Conservation (phyloP, 2,888 invertebrate genomes). For the Oscheius myriophilus region DNA sequence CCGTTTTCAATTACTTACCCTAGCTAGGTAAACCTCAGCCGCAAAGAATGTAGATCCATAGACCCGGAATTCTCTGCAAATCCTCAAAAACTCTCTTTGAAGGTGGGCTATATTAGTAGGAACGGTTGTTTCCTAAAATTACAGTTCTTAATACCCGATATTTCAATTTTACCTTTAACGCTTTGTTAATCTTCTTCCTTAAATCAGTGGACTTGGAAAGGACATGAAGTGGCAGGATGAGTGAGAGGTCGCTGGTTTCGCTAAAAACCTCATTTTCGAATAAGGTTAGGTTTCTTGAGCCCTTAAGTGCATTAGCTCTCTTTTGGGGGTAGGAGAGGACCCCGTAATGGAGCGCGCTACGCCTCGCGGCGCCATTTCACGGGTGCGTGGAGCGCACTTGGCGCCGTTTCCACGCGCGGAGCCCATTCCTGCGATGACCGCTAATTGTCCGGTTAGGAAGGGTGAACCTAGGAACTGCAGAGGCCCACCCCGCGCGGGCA, state of each 20-base stretch:
- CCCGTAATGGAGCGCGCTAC: too few species aligned
- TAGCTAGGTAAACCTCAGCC: slow-evolving; percentile 24
- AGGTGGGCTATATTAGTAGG: slow-evolving; percentile 8
- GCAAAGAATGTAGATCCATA: slow-evolving; percentile 29
- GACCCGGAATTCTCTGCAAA: slow-evolving; percentile 18
- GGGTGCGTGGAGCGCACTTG: too few species aligned
- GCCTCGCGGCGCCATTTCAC: too few species aligned
- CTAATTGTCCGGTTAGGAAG: too few species aligned
- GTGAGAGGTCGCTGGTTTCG: slow-evolving; percentile 20
- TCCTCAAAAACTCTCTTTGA: slow-evolving; percentile 12
- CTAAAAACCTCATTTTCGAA: slow-evolving; percentile 4
- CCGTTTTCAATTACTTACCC: neutral
- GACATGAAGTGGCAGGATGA: slow-evolving; percentile 2
- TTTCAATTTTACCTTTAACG: neutral
- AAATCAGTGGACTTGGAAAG: slow-evolving; percentile 1
- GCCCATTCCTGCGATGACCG: too few species aligned
- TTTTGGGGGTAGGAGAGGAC: too few species aligned
- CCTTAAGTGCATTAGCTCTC: too few species aligned
- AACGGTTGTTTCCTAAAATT: neutral
- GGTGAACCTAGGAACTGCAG: too few species aligned
- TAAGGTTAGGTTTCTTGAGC: too few species aligned
- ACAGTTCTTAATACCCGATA: neutral
- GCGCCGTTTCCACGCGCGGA: too few species aligned
- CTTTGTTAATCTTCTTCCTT: slow-evolving; percentile 23
- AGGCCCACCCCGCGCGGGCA: too few species aligned